Evolutionary conservation across 2,113 vertebrate genomes (phyloP).

Genomic region (Mugil cephalus): DNA sequence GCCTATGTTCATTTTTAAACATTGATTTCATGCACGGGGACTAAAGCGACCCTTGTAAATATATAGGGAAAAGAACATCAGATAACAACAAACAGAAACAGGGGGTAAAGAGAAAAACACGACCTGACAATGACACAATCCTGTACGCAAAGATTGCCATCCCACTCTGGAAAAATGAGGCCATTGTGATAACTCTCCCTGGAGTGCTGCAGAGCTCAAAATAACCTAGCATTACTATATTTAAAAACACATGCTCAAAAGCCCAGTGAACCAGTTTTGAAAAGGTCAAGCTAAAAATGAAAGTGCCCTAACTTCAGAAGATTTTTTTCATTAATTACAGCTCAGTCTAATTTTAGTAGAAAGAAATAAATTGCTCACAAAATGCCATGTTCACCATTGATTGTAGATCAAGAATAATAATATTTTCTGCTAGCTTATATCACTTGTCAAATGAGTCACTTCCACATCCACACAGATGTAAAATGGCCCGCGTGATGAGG

Average conservation of each 20-base stretch:
- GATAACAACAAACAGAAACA: conserved; percentile 51
- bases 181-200: conserved; percentile 77
- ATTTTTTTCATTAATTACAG: conserved; percentile 39
- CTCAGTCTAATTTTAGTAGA: conserved; percentile 65
- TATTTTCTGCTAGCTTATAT: conserved; percentile 32
- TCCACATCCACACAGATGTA: conserved; percentile 23
- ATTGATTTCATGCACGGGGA: conserved; percentile 33
- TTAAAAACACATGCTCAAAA: conserved; percentile 73
- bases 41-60: conserved; percentile 52
- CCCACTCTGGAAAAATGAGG: conserved; percentile 64
- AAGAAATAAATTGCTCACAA: conserved; percentile 46
- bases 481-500: conserved; percentile 18
- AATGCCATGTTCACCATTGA: conserved; percentile 3
- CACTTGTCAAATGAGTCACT: conserved; percentile 40
- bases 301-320: conserved; percentile 41
- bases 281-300: conserved; percentile 64
- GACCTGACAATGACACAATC: conserved; percentile 67
- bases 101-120: conserved; percentile 26
- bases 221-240: conserved; percentile 77
- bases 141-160: conserved; percentile 55
- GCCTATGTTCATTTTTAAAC: conserved; percentile 52
- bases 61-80: conserved; percentile 49
- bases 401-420: conserved; percentile 34
- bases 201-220: conserved; percentile 66
- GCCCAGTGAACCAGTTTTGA: conserved; percentile 44